These are phyloP conservation scores for Subacronicta megacephala DNA, from an alignment of 2,888 invertebrate species.

Conservation along the genomic window DNA sequence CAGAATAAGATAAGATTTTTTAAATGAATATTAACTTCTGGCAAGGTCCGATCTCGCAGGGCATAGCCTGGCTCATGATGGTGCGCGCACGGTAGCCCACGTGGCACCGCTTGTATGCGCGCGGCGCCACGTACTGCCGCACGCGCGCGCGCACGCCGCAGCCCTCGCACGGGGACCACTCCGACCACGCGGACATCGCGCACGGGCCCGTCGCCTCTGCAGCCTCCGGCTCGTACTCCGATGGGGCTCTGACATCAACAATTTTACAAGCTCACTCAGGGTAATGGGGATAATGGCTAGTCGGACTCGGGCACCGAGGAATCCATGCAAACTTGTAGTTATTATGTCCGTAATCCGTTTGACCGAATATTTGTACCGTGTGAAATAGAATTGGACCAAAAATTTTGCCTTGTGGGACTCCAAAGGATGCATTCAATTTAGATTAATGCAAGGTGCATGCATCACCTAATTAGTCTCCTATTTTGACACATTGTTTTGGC, in stretches of 20 bases:
- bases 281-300: too few relatives aligned
- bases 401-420: too few relatives aligned
- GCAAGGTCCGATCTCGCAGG: conserved; percentile 82
- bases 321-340: too few relatives aligned
- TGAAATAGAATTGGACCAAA: too few relatives aligned
- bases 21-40: conserved; percentile 65
- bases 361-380: too few relatives aligned
- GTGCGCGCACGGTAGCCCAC: conserved; percentile 79
- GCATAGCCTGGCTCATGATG: conserved; percentile 81
- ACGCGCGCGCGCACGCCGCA: conserved; percentile 92
- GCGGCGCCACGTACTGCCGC: conserved; percentile 91
- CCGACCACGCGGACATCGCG: conserved; percentile 93
- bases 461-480: too few relatives aligned
- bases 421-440: too few relatives aligned
- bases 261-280: too few relatives aligned
- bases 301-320: too few relatives aligned
- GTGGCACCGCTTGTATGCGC: conserved; percentile 91
- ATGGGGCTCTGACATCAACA: conserved; percentile 72
- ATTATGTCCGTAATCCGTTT: too few relatives aligned
- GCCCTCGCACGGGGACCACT: conserved; percentile 93
- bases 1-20: neutral
- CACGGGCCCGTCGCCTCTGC: conserved; percentile 87
- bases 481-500: too few relatives aligned
- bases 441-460: too few relatives aligned
- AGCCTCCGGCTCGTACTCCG: conserved; percentile 85